phyloP scores from a whole-genome alignment of 1,140 invertebrate species.

The Cyclina sinensis region DNA sequence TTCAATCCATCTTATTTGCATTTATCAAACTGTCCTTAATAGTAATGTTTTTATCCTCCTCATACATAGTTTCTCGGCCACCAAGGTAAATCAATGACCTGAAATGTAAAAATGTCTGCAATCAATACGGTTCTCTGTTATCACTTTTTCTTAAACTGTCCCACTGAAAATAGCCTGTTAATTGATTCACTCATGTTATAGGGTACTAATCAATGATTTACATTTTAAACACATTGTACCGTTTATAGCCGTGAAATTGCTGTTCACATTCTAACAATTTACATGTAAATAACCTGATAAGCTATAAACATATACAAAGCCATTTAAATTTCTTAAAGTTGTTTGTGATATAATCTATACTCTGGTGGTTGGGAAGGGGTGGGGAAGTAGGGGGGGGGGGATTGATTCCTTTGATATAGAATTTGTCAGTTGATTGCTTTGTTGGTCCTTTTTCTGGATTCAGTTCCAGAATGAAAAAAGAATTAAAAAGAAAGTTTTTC shows the following conservation, averaged over 20 bases:
- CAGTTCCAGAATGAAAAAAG: too few species aligned
- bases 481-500: too few species aligned
- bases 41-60: background rate
- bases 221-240: background rate
- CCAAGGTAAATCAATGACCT: background rate
- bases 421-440: too few species aligned
- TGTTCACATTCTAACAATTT: background rate
- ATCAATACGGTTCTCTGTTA: slow-evolving; percentile 20
- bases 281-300: too few species aligned
- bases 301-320: too few species aligned
- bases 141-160: slow-evolving; percentile 19
- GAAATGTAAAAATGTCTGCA: background rate
- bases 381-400: too few species aligned
- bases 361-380: too few species aligned
- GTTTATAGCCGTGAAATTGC: background rate
- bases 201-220: slow-evolving; percentile 14
- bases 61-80: background rate
- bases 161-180: background rate
- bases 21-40: slow-evolving; percentile 2
- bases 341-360: too few species aligned
- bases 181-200: background rate
- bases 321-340: too few species aligned
- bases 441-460: too few species aligned
- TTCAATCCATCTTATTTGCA: background rate
- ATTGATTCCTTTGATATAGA: too few species aligned